Conservation (phyloP, 2,797 vertebrate genomes). For the Onychomys leucogaster region DNA sequence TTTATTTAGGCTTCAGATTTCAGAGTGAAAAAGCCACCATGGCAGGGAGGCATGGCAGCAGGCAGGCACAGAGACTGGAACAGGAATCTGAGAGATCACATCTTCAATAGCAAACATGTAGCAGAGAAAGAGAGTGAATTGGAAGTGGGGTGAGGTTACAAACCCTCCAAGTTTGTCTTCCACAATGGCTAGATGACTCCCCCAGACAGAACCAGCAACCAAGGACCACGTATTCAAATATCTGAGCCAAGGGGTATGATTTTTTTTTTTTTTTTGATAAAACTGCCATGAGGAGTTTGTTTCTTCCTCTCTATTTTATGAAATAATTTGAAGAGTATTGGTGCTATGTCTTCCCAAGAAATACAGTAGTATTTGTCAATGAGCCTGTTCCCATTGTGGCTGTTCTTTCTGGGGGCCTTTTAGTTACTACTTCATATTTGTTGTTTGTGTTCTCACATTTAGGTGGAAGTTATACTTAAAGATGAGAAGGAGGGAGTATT, state of each 20-base stretch:
- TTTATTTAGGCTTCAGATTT: not conserved
- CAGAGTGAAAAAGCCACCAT: not conserved
- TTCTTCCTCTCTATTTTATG: not conserved
- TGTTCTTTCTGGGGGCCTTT: not conserved
- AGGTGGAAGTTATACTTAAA: not conserved
- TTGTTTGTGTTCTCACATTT: too few relatives aligned
- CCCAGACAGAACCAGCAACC: not conserved
- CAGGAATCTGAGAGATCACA: not conserved
- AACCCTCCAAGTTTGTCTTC: not conserved
- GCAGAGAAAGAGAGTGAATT: not conserved
- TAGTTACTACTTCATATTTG: not conserved
- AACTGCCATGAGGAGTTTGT: not conserved
- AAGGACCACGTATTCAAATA: too few relatives aligned
- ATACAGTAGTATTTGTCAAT: not conserved
- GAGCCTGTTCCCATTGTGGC: not conserved
- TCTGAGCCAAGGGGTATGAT: not conserved
- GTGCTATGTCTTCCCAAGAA: not conserved
- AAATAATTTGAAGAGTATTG: not conserved
- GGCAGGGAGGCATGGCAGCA: too few relatives aligned
- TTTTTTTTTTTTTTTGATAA: not conserved
- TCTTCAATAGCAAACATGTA: not conserved
- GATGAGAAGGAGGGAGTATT: not conserved
- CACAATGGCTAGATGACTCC: not conserved
- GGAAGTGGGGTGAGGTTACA: not conserved
- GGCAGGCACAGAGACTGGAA: not conserved